These are phyloP conservation scores for Origma solitaria DNA, from an alignment of 2,113 vertebrate species.

Conservation along the genomic window DNA sequence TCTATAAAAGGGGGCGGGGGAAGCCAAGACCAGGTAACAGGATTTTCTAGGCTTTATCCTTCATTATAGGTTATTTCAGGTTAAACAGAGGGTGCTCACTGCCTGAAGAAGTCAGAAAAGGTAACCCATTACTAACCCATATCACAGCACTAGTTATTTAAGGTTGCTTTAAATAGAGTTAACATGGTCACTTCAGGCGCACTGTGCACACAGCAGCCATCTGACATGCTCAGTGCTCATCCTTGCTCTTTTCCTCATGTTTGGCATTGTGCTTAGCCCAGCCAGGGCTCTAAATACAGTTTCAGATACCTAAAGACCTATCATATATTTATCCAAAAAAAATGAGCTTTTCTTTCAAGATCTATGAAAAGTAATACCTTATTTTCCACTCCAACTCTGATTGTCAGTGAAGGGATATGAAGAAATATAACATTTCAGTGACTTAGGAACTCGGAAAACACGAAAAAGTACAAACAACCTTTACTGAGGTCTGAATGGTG, in stretches of 20 bases:
- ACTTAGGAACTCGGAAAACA: neutral
- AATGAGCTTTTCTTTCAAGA: neutral
- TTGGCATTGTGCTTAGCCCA: neutral
- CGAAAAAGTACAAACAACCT: neutral
- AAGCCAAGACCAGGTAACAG: neutral
- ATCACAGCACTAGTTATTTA: neutral
- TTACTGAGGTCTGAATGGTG: neutral
- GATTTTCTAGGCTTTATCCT: constrained; percentile 24
- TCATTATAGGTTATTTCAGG: constrained; percentile 13
- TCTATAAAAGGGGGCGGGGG: fast-evolving
- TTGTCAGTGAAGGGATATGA: neutral
- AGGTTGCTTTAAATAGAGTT: neutral
- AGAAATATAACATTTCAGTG: neutral
- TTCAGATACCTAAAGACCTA: neutral
- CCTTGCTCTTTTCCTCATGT: neutral
- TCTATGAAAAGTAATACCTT: neutral
- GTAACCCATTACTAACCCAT: neutral
- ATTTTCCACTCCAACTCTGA: neutral
- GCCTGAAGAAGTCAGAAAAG: neutral
- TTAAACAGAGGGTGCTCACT: neutral
- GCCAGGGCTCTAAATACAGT: neutral
- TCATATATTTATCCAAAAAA: neutral
- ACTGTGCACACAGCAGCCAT: neutral
- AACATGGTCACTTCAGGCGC: neutral
- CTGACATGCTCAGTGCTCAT: neutral